Base-by-base conservation (phyloP, 2,113 vertebrate species). In the Syngnathus floridae region DNA sequence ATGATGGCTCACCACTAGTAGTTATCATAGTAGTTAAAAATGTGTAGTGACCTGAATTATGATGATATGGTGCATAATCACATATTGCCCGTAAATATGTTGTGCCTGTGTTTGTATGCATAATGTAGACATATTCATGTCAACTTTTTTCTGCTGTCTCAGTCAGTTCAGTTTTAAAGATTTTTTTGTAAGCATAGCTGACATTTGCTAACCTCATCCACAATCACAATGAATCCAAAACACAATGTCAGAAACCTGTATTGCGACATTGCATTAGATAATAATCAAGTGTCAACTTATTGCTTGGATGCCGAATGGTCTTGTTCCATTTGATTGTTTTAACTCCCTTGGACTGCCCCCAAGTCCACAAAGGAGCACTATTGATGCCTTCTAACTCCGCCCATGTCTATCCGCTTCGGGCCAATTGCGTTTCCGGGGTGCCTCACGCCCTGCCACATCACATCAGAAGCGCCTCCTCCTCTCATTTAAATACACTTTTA, bases 361-460 rank as follows among this genome's bases (percentile, higher is more conserved):
- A 78, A 79, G 76, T 85, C 68, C 76, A 79, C 70, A 70, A 49
- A 66, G 5, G 60, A 48, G n/a, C 43, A 37, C 31, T 60, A 43
- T 40, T 62, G 35, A 77, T 49, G 41, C 41, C 40, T 5, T 8
- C 52, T 58, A 14, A 68, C 49, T 14, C 76, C 84, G 60, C 78
- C 87, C 75, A 58, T 62, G n/a, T 57, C 40, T 10, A 43, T 41
- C 22, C 37, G 43, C 19, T 1, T 1, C 13, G 64, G 11, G 52
- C 90, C 88, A 90, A 89, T 90, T 51, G 76, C 26, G 11, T 73
- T 1, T 5, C 46, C 40, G 45, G 19, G 16, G n/a, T 1, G 61
- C 64, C 46, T 2, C 83, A 87, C 90, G 81, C 86, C 90, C 82
- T 62, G 60, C 78, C 83, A 76, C 82, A 72, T 82, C 82, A 77